phyloP scores from a whole-genome alignment of 2,888 invertebrate genomes.

The Plebejus argus region DNA sequence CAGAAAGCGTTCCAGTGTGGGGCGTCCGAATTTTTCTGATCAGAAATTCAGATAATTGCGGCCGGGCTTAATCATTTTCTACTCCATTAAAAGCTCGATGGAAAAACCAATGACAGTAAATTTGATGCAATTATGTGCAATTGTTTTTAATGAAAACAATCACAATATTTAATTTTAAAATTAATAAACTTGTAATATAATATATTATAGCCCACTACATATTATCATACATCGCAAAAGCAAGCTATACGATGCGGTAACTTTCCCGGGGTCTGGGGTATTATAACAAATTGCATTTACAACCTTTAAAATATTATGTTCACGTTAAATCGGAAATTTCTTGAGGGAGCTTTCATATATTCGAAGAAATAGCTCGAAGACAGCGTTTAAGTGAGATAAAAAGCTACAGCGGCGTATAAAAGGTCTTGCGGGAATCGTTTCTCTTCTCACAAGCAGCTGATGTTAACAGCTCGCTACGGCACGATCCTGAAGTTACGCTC shows the following conservation, averaged over 20 bases:
- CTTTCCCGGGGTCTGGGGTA: neutral
- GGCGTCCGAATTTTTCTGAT: no score
- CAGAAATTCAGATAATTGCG: no score
- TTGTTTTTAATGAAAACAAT: no score
- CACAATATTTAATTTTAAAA: neutral
- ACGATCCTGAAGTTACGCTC: constrained; percentile 43
- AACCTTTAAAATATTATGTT: constrained; percentile 26
- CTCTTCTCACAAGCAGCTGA: constrained; percentile 46
- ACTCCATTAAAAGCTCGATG: neutral
- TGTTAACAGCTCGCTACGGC: constrained; percentile 48
- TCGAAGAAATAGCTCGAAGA: constrained; percentile 44
- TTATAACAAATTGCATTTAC: constrained; percentile 25
- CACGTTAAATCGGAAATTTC: constrained; percentile 30
- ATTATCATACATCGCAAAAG: neutral
- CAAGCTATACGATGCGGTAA: neutral
- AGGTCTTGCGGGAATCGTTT: constrained; percentile 48
- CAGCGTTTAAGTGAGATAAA: constrained; percentile 48
- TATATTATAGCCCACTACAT: neutral
- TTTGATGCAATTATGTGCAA: no score
- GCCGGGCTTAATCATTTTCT: no score
- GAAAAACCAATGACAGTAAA: no score
- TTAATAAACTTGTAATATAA: neutral
- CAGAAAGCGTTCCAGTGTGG: no score
- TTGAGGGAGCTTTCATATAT: constrained; percentile 40
- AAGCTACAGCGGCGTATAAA: constrained; percentile 47